A percentile compares a stretch with the other conserved stretches of the same genome.
phyloP scores from a whole-genome alignment of 2,888 invertebrate genomes.

The Therioaphis trifolii region DNA sequence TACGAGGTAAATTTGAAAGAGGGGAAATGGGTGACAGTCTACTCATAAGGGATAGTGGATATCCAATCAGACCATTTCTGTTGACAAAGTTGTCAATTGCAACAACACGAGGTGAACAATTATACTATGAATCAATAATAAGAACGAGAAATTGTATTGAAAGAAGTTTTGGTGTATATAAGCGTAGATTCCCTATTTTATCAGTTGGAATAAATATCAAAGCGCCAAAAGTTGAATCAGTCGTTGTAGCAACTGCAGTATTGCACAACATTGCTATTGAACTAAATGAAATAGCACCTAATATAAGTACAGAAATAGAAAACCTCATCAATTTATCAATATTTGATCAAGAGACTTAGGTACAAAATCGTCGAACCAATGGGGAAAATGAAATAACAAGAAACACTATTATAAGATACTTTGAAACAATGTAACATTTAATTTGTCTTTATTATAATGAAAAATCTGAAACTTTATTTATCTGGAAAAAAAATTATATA shows the following conservation, averaged over 20 bases:
- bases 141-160: slow-evolving; percentile 62
- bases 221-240: slow-evolving; percentile 45
- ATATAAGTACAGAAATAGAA: slow-evolving; percentile 9
- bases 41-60: slow-evolving; percentile 66
- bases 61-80: slow-evolving; percentile 65
- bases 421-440: slow-evolving; percentile 3
- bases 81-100: slow-evolving; percentile 63
- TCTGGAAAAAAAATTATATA: neutral
- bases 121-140: slow-evolving; percentile 55
- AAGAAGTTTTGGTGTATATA: slow-evolving; percentile 63
- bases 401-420: slow-evolving; percentile 14
- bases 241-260: slow-evolving; percentile 64
- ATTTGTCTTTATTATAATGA: no score
- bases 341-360: neutral
- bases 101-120: slow-evolving; percentile 17
- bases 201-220: slow-evolving; percentile 60
- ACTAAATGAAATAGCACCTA: no score
- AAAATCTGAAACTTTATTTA: no score
- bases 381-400: slow-evolving; percentile 6
- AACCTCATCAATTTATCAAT: neutral
- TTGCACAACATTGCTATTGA: slow-evolving; percentile 57
- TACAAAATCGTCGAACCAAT: slow-evolving; percentile 8
- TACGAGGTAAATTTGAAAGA: slow-evolving; percentile 64
- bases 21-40: slow-evolving; percentile 64
- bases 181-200: slow-evolving; percentile 63